Base-by-base conservation (phyloP, 53 echinoderm and acorn worm genomes). In the Echinometra lucunter region DNA sequence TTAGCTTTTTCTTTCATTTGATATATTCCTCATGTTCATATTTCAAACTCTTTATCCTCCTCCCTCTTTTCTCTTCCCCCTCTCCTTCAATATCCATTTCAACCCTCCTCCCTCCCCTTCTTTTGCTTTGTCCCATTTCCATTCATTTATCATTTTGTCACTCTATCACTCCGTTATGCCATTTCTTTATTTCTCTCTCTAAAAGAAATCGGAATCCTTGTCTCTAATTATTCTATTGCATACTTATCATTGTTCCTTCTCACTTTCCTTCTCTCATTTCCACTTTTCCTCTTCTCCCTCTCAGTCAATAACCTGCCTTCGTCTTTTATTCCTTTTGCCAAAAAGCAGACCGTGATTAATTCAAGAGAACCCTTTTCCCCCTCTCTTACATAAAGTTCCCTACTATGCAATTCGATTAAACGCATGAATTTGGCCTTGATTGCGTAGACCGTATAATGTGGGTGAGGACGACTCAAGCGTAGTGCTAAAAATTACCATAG, bases 301-400 rank as follows among this genome's bases (percentile, higher is more conserved):
- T 25, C 44, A 40, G 44, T 81, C 81, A 44, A 81, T 81, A 81
- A 10, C 25, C 44, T 44, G 23, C 81, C 81, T 85, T 85, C 85
- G 49, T 85, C 49, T 85, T 81, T 81, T 85, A 85, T 85, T 85
- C 85, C 28, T 85, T n/a, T n/a, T 47, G 45, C 13, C 11, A 25
- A 27, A 85, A 81, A 85, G 8, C 85, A 85, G 85, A 85, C 49
- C 85, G 81, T 85, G 85, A 49, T 85, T 85, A 85, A 85, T n/a
- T 49, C n/a, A 47, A 85, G 49, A 85, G 85, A 53, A 47, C n/a
- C 45, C 23, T 27, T 81, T 81, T 23, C 44, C 44, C 38, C n/a
- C n/a, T n/a, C 49, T 85, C 49, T 85, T 47, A 85, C 30, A 47
- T 25, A 85, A 85, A 85, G 11, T 45, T 78, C 85, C 85, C 85